Conservation (phyloP, 2,113 vertebrate genomes). For the Ranitomeya imitator region DNA sequence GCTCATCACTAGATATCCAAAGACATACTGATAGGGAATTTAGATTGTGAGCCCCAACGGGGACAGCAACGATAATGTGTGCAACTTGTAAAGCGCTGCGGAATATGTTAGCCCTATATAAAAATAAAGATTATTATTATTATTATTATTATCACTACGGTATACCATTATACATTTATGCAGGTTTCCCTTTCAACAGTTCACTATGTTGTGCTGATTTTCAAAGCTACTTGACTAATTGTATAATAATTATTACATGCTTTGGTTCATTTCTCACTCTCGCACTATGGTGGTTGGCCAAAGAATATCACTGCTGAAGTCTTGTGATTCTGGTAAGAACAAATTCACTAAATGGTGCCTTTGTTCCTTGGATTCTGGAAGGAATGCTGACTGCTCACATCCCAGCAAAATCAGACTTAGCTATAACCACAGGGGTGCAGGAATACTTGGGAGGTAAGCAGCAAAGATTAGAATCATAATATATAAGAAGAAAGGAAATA, state of each 20-base stretch:
- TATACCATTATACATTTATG: too few species aligned
- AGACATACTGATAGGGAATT: too few species aligned
- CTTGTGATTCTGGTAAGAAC: neutral
- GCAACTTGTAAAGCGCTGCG: too few species aligned
- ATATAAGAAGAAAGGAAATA: neutral
- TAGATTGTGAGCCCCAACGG: too few species aligned
- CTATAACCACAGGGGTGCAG: slow-evolving; percentile 25
- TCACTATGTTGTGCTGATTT: neutral
- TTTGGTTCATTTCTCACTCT: neutral
- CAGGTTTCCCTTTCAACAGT: too few species aligned
- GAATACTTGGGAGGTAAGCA: slow-evolving; percentile 20
- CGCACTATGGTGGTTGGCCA: slow-evolving; percentile 10
- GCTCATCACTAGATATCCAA: too few species aligned
- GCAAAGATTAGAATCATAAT: neutral
- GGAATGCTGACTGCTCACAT: slow-evolving; percentile 23
- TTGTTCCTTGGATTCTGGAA: slow-evolving; percentile 17
- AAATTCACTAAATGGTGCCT: slow-evolving; percentile 10
- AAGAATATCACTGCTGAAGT: neutral
- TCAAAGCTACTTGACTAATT: neutral
- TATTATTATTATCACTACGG: too few species aligned
- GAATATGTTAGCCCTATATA: too few species aligned
- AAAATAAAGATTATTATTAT: too few species aligned
- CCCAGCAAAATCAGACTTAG: neutral
- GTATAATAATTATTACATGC: neutral
- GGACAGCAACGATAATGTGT: too few species aligned